A percentile compares a stretch with the other conserved stretches of the same genome.
Conservation (phyloP, 2,113 vertebrate species). For the Eonycteris spelaea region DNA sequence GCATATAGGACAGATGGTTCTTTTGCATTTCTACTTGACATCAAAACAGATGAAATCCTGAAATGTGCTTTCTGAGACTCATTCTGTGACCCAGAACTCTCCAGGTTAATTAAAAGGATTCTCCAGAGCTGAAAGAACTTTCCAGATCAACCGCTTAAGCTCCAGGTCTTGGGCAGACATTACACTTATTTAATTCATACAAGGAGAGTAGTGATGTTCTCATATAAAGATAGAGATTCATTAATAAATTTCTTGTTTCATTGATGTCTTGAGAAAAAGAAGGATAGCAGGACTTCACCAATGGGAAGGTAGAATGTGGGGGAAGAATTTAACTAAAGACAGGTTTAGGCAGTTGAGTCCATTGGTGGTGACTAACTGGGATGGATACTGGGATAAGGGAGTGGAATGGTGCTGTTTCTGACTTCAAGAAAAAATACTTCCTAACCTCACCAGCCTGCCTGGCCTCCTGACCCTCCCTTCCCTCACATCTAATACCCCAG, state of each 20-base stretch:
- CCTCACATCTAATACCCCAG: not conserved
- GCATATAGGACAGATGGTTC: not conserved
- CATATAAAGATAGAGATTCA: not conserved
- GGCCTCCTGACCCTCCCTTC: too few relatives aligned
- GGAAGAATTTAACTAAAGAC: not conserved
- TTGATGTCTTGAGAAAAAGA: not conserved
- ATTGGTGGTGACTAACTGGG: not conserved
- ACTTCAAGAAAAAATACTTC: not conserved
- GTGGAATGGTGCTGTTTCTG: not conserved
- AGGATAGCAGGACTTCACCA: not conserved
- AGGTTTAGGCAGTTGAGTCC: rapidly evolving
- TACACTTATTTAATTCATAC: not conserved
- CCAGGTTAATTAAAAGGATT: not conserved
- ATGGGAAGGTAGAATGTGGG: not conserved
- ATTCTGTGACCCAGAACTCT: not conserved
- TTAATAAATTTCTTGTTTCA: not conserved
- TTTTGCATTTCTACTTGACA: not conserved
- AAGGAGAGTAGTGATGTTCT: not conserved
- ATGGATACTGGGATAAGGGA: not conserved
- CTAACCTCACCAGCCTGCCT: not conserved
- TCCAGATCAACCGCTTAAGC: not conserved
- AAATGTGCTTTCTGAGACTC: not conserved
- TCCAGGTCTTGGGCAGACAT: not conserved
- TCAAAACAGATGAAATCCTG: not conserved
- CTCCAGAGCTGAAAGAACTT: not conserved